Evolutionary conservation across 2,797 vertebrate species (phyloP).

Genomic region (Sebastiscus albofasciatus): DNA sequence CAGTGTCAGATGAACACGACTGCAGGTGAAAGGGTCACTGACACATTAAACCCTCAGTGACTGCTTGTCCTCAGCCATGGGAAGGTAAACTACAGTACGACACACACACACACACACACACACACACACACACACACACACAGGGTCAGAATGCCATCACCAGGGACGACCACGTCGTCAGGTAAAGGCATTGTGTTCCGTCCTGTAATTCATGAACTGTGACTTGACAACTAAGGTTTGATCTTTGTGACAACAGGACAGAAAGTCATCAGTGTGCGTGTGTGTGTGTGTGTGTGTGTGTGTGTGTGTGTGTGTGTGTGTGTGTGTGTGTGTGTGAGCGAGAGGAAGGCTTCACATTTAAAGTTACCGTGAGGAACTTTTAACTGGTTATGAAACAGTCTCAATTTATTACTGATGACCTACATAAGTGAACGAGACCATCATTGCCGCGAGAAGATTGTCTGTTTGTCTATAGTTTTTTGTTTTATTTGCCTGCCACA

Average conservation of each 20-base stretch:
- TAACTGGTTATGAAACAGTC: neutral
- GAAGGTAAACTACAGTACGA: slow-evolving; percentile 39
- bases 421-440: too few relatives aligned
- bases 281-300: neutral
- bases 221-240: slow-evolving; percentile 48
- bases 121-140: slow-evolving; percentile 19
- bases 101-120: slow-evolving; percentile 22
- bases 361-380: neutral
- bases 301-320: neutral
- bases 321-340: neutral
- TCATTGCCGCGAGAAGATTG: too few relatives aligned
- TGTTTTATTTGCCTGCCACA: too few relatives aligned
- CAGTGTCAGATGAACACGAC: slow-evolving; percentile 26
- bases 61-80: slow-evolving; percentile 28
- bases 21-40: slow-evolving; percentile 40
- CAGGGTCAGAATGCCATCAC: slow-evolving; percentile 44
- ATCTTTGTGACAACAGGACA: slow-evolving; percentile 63
- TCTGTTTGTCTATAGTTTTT: too few relatives aligned
- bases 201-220: slow-evolving; percentile 58
- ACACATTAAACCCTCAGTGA: slow-evolving; percentile 34
- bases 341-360: neutral
- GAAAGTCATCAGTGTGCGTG: slow-evolving; percentile 42
- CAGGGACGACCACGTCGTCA: slow-evolving; percentile 50
- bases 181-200: slow-evolving; percentile 41
- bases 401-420: neutral